phyloP scores from a whole-genome alignment of 2,888 invertebrate species.

The Amblyjoppa proteus region DNA sequence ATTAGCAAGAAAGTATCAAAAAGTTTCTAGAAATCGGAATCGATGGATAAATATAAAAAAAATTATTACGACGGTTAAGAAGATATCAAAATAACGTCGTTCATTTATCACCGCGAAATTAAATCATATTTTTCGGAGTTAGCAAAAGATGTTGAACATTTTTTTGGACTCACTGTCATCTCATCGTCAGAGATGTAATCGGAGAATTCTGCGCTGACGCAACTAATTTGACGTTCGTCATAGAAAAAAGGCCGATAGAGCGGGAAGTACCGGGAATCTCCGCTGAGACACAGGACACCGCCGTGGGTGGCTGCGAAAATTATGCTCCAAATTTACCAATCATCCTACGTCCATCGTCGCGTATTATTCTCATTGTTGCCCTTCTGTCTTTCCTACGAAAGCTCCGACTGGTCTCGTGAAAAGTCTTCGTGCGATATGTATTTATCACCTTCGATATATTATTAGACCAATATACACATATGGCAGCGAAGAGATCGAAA shows the following conservation, averaged over 20 bases:
- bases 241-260: neutral
- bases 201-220: neutral
- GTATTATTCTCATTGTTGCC: neutral
- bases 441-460: neutral
- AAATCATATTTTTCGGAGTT: too few species aligned
- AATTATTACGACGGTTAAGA: too few species aligned
- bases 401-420: neutral
- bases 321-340: conserved; percentile 6
- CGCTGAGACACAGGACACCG: conserved; percentile 38
- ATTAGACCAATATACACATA: conserved; percentile 15
- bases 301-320: neutral
- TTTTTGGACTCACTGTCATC: neutral
- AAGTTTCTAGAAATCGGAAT: too few species aligned
- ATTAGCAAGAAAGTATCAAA: too few species aligned
- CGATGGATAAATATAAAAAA: neutral
- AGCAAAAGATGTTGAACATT: too few species aligned
- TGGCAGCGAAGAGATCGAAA: conserved; percentile 24
- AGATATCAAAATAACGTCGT: too few species aligned
- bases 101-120: too few species aligned
- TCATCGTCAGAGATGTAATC: neutral
- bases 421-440: neutral
- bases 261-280: conserved; percentile 33
- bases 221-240: neutral
- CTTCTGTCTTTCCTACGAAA: conserved; percentile 2
- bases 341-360: conserved; percentile 24